These are phyloP conservation scores for Zhengitettix transpicula DNA, from an alignment of 2,888 invertebrate species.

Conservation along the genomic window DNA sequence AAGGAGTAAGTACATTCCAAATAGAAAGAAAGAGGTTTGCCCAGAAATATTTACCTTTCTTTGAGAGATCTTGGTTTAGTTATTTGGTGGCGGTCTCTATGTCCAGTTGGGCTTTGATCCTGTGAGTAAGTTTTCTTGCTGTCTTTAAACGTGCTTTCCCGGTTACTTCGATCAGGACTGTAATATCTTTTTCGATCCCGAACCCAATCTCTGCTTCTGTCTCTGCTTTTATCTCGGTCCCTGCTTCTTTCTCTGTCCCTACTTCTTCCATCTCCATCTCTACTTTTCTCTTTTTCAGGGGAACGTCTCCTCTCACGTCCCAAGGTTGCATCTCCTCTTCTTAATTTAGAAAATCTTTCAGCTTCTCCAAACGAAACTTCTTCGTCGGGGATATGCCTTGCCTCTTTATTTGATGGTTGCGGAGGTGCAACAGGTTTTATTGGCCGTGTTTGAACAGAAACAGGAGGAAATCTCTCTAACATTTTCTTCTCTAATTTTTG, in stretches of 20 bases:
- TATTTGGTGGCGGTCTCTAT: slow-evolving; percentile 12
- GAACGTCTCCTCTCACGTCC: not conserved
- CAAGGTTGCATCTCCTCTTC: slow-evolving; percentile 8
- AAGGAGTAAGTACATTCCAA: too few relatives aligned
- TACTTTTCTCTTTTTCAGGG: slow-evolving; percentile 11
- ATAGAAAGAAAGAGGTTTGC: too few relatives aligned
- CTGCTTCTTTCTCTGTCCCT: slow-evolving; percentile 24
- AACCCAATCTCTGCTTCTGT: slow-evolving; percentile 20
- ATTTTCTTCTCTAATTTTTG: slow-evolving; percentile 74
- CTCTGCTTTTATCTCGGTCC: slow-evolving; percentile 18
- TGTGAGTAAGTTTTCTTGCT: slow-evolving; percentile 15
- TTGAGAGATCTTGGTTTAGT: slow-evolving; percentile 22
- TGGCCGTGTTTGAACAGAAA: slow-evolving; percentile 20
- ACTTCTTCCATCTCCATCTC: slow-evolving; percentile 12
- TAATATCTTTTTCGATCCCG: slow-evolving; percentile 15
- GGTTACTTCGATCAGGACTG: slow-evolving; percentile 14
- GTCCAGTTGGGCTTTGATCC: slow-evolving; percentile 11
- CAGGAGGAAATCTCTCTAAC: slow-evolving; percentile 39
- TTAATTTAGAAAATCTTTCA: slow-evolving; percentile 17
- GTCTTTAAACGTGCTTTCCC: slow-evolving; percentile 9
- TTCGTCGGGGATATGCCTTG: slow-evolving; percentile 24
- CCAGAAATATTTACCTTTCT: slow-evolving; percentile 19
- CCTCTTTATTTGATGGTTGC: slow-evolving; percentile 15
- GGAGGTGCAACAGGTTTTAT: slow-evolving; percentile 13
- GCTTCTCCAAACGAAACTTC: slow-evolving; percentile 29